Evolutionary conservation across 2,888 invertebrate genomes (phyloP), one percentile per base, ranked within the genome.

Genomic region (Atherix ibis): DNA sequence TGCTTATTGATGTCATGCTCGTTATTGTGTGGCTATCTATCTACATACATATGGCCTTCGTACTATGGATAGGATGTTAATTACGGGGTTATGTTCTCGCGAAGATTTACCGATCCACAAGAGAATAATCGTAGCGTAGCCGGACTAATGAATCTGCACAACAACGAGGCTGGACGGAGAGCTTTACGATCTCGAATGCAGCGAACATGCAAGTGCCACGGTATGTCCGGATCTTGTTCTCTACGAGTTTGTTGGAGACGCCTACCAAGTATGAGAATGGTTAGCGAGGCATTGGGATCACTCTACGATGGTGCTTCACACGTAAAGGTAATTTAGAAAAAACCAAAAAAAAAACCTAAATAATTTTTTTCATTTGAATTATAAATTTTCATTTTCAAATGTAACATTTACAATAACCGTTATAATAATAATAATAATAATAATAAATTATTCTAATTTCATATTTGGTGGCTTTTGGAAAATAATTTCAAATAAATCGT

Each of bases 181-280:
- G 74, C 74, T 12, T 73, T 79, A 18, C 68, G 78, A 35, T 72
- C 77, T 15, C 69, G 78, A 39, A 83, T 88, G 82, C 80, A 85
- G 52, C 70, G 83, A 27, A 76, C 84, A 14, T 91, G 91, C 68
- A 91, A 91, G 56, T 91, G 91, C 50, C 89, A 91, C 57, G 89
- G 91, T 16, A 87, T 91, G 67, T 88, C 88, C 1, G 89, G 88
- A 1, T 88, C 88, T 3, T 91, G 91, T 61, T 84, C 85, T 27
- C 76, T 87, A 43, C 71, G 83, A 31, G 85, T 89, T 5, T 91
- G 91, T 58, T 91, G 91, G 91, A 69, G 85, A 44, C 75, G 80
- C 39, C 64, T 91, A 48, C 78, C 82, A 4, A 68, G 76, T 26
- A 78, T 91, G 50, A 64, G 82, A 18, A 57, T 70, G 40, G 79